These are phyloP conservation scores for Urocyon cinereoargenteus DNA, from an alignment of 2,797 vertebrate species.

Conservation along the genomic window DNA sequence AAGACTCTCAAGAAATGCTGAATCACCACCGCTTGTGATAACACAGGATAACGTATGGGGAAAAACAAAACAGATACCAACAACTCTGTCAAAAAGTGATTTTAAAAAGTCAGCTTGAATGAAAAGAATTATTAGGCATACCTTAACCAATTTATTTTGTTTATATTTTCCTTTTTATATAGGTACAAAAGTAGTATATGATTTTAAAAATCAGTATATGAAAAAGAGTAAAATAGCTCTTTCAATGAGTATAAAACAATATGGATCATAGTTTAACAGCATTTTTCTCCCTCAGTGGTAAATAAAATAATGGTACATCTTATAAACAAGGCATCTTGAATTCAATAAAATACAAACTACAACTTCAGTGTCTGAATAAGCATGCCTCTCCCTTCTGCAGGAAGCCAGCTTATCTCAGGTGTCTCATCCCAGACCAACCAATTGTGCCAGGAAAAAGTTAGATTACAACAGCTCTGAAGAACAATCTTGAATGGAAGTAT, in stretches of 20 bases:
- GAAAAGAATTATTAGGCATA: not conserved
- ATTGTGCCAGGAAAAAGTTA: not conserved
- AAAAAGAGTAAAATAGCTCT: not conserved
- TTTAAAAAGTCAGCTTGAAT: not conserved
- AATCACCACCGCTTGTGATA: not conserved
- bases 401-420: not conserved
- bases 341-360: not conserved
- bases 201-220: not conserved
- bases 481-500: not conserved
- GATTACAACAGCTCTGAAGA: not conserved
- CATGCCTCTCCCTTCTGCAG: not conserved
- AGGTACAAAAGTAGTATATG: not conserved
- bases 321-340: not conserved
- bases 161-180: not conserved
- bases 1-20: not conserved
- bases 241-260: not conserved
- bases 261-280: not conserved
- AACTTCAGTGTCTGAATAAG: not conserved
- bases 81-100: not conserved
- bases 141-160: not conserved
- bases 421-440: not conserved
- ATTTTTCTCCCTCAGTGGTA: not conserved
- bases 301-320: not conserved
- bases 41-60: not conserved
- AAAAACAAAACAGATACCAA: not conserved